Evolutionary conservation across 1,140 invertebrate genomes (phyloP).

Genomic region (Macrocentrus cingulum): DNA sequence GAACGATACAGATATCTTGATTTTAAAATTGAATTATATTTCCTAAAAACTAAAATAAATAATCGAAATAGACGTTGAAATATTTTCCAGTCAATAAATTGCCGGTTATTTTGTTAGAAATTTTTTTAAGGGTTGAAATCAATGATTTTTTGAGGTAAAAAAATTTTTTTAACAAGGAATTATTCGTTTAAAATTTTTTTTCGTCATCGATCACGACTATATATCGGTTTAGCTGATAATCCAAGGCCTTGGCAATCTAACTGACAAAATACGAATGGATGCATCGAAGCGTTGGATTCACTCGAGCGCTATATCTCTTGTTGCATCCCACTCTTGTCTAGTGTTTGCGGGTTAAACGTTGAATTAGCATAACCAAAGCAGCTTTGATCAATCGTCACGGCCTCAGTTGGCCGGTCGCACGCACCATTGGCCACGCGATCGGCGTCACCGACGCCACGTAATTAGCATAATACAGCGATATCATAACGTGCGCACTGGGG

Average conservation of each 20-base stretch:
- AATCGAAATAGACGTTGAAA: too few relatives aligned
- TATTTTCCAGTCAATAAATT: too few relatives aligned
- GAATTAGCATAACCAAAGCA: conserved; percentile 50
- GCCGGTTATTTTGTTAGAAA: too few relatives aligned
- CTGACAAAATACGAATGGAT: conserved; percentile 8
- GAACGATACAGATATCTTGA: too few relatives aligned
- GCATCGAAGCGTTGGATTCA: not conserved
- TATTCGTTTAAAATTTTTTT: too few relatives aligned
- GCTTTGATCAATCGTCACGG: conserved; percentile 51
- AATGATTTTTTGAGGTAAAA: too few relatives aligned
- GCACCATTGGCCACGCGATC: conserved; percentile 43
- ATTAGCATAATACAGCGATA: conserved; percentile 53
- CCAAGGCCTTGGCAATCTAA: conserved; percentile 7
- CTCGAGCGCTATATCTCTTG: conserved; percentile 4
- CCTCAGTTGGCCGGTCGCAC: conserved; percentile 42
- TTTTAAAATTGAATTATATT: too few relatives aligned
- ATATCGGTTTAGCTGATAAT: too few relatives aligned
- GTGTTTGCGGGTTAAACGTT: conserved; percentile 30
- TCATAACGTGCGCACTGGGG: conserved; percentile 32
- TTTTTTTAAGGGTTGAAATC: too few relatives aligned
- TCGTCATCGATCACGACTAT: too few relatives aligned
- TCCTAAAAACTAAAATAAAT: too few relatives aligned
- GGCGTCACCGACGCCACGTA: conserved; percentile 24
- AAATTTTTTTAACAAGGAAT: too few relatives aligned
- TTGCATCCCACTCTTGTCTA: not conserved